Conservation (phyloP, 2,797 vertebrate species). For the Chaunax sp. region DNA sequence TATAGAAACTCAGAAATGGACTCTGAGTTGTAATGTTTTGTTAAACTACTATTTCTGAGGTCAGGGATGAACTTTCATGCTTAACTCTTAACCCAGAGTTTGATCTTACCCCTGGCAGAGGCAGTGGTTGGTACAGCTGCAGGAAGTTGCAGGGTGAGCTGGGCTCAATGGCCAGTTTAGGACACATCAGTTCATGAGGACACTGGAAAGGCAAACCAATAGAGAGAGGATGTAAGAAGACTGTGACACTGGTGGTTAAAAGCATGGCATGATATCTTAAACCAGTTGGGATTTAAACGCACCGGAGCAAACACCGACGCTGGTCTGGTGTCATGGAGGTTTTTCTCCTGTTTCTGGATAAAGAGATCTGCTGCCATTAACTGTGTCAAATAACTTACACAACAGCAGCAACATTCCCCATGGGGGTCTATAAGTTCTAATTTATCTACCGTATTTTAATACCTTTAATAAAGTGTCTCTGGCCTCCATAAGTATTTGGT, state of each 20-base stretch:
- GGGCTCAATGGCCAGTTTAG: conserved; percentile 76
- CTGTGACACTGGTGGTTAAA: neutral
- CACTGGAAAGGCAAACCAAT: conserved; percentile 77
- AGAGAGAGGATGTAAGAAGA: neutral
- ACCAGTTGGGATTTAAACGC: conserved; percentile 6
- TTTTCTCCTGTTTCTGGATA: conserved; percentile 83
- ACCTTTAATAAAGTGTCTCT: conserved; percentile 85
- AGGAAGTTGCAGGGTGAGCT: conserved; percentile 88
- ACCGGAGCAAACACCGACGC: conserved; percentile 89
- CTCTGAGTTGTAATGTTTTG: too few relatives aligned
- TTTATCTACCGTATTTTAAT: neutral
- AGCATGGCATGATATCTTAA: fast-evolving
- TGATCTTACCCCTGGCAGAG: conserved; percentile 80
- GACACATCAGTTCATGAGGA: conserved; percentile 86
- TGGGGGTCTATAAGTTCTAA: neutral
- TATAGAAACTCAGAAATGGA: too few relatives aligned
- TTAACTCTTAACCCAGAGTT: neutral
- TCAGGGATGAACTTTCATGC: neutral
- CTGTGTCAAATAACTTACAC: neutral
- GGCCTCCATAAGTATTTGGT: conserved; percentile 90
- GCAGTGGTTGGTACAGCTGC: conserved; percentile 85
- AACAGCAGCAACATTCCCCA: neutral
- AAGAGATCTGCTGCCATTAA: neutral
- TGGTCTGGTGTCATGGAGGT: conserved; percentile 74
- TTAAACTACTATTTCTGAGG: too few relatives aligned